Percentiles rank a stretch among this genome's conserved stretches.
phyloP scores from a whole-genome alignment of 1,140 invertebrate species.

The Tenebrio molitor region DNA sequence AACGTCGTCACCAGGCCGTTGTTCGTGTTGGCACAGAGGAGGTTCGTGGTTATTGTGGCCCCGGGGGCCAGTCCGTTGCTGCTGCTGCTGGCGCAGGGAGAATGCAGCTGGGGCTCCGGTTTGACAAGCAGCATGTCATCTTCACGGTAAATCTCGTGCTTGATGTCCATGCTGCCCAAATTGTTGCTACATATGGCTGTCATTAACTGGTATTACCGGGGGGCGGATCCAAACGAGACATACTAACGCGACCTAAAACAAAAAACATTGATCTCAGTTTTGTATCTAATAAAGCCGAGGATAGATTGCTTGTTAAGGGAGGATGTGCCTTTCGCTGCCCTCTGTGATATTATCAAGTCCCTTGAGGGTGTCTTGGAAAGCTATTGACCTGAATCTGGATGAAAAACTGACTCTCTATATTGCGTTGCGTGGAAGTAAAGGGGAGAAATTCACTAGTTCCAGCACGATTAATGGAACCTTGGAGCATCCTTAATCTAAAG shows the following conservation, averaged over 20 bases:
- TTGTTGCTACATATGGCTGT: conserved; percentile 57
- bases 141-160: conserved; percentile 64
- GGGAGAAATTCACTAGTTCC: conserved; percentile 14
- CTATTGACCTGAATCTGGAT: conserved; percentile 32
- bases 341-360: conserved; percentile 20
- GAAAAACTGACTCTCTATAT: conserved; percentile 35
- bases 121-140: conserved; percentile 64
- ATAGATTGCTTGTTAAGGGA: conserved; percentile 15
- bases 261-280: background rate
- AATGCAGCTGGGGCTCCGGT: conserved; percentile 61
- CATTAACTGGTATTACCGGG: conserved; percentile 58
- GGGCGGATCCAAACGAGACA: conserved; percentile 52
- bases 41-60: conserved; percentile 34
- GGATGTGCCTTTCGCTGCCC: conserved; percentile 17
- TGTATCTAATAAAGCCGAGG: background rate
- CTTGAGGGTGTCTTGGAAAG: conserved; percentile 11
- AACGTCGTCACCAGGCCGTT: conserved; percentile 49
- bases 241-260: conserved; percentile 59
- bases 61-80: conserved; percentile 49
- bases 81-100: conserved; percentile 52
- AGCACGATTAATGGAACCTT: conserved; percentile 17
- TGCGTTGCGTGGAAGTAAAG: conserved; percentile 2
- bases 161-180: conserved; percentile 62
- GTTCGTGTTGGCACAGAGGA: conserved; percentile 33
- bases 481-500: conserved; percentile 13